Evolutionary conservation across 2,113 vertebrate species (phyloP), one percentile per base, ranked within the genome.

Genomic region (Scortum barcoo): DNA sequence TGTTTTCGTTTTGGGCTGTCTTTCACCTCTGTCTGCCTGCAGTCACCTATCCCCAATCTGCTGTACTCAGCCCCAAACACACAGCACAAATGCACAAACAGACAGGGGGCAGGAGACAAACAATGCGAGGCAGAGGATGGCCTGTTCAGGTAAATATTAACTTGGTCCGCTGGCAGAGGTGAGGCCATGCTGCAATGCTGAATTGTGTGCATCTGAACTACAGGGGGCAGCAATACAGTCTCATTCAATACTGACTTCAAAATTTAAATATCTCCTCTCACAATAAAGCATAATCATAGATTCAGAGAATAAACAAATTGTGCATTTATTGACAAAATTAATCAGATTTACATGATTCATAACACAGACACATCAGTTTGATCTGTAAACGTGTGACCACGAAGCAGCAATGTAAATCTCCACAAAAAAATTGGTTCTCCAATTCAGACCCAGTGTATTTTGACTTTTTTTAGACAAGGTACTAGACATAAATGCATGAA

Each of bases 131-230:
- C 1, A 70, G 72, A 73, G 80, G 91, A 85, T 75, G 77, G 56
- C 4, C 56, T 57, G 28, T 70, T 50, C 11, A 56, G 90, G 89
- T 85, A 89, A 85, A 84, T 50, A 90, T 94, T 93, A 89, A 91
- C 90, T 70, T 22, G 51, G 50, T 76, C 85, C 83, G 36, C 73
- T 56, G 69, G 51, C 68, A 88, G 42, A 72, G 3, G 65, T 72
- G 33, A 79, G 57, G 63, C 17, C 63, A 72, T 22, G 22, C 75
- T 84, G 74, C 46, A 56, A 46, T 26, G 22, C 53, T 72, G 63
- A 2, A 20, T 14, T 51, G 48, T 61, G 33, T 46, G n/a, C n/a
- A 56, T 57, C 20, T 83, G 19, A 48, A 38, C 20, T 9, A 57
- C 28, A 71, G 81, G 67, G 48, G 65, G 71, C 46, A 9, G 71